Conservation (phyloP, 2,797 vertebrate species). For the Spinibarbus caldwelli region DNA sequence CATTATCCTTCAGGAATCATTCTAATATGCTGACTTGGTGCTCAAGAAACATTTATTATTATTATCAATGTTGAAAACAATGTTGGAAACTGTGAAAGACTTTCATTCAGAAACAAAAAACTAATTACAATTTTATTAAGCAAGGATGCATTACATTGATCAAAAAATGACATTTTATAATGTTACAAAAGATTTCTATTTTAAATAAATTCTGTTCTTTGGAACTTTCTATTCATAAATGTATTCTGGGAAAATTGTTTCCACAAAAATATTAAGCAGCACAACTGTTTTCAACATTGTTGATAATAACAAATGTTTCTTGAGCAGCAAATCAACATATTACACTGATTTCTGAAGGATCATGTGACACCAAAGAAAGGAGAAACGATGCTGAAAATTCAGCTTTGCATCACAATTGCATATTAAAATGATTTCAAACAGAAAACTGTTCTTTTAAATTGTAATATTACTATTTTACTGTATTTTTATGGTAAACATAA, state of each 20-base stretch:
- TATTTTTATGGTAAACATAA: background rate
- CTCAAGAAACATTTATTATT: background rate
- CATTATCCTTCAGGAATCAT: background rate
- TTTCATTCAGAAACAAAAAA: too few species aligned
- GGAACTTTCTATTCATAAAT: too few species aligned
- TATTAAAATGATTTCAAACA: background rate
- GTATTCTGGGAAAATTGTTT: too few species aligned
- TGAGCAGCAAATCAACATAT: background rate
- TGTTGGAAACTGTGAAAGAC: background rate
- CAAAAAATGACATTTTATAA: too few species aligned
- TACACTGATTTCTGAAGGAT: background rate
- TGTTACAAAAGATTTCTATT: too few species aligned
- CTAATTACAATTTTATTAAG: background rate
- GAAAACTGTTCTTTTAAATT: background rate
- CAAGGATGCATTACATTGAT: background rate
- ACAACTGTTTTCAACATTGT: too few species aligned
- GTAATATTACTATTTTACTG: background rate
- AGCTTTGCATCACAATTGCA: background rate
- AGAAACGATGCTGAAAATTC: background rate
- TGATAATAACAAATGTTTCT: background rate
- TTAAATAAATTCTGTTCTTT: too few species aligned
- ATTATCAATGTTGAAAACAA: background rate
- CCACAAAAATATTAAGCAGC: too few species aligned
- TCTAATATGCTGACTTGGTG: background rate
- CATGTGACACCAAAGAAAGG: too few species aligned